Conservation (phyloP, 2,888 invertebrate genomes). For the Rhaphigaster nebulosa region DNA sequence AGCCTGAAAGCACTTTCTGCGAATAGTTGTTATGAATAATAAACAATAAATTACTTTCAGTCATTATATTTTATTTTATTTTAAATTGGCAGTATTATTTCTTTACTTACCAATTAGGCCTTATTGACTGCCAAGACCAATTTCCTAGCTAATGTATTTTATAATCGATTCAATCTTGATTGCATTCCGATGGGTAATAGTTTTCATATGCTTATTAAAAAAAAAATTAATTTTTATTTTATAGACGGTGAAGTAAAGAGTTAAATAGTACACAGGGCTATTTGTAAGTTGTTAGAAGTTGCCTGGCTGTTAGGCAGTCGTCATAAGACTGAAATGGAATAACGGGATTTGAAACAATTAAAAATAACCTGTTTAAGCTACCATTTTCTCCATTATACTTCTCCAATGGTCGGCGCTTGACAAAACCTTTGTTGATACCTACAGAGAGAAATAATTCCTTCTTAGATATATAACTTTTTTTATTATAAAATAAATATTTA, state of each 20-base stretch:
- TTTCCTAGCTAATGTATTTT: not conserved
- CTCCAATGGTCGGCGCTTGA: not conserved
- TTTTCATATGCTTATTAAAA: not conserved
- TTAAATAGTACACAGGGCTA: not conserved
- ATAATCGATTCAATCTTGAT: not conserved
- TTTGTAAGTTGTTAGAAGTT: not conserved
- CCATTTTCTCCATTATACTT: constrained; percentile 34
- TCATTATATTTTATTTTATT: not conserved
- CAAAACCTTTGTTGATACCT: not conserved
- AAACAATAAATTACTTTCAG: no score
- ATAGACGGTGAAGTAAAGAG: not conserved
- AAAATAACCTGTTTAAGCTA: constrained; percentile 43
- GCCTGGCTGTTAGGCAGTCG: not conserved
- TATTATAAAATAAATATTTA: not conserved
- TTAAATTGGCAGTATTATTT: not conserved
- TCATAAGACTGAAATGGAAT: constrained; percentile 50
- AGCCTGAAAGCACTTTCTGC: not conserved
- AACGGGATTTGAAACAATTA: constrained; percentile 44
- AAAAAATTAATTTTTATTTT: not conserved
- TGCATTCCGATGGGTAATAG: not conserved
- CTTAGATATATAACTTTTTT: not conserved
- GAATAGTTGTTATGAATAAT: not conserved
- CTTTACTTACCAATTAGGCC: not conserved
- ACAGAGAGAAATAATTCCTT: not conserved
- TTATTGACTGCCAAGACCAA: no score